phyloP scores from a whole-genome alignment of 2,113 vertebrate genomes.

The Ahaetulla prasina region DNA sequence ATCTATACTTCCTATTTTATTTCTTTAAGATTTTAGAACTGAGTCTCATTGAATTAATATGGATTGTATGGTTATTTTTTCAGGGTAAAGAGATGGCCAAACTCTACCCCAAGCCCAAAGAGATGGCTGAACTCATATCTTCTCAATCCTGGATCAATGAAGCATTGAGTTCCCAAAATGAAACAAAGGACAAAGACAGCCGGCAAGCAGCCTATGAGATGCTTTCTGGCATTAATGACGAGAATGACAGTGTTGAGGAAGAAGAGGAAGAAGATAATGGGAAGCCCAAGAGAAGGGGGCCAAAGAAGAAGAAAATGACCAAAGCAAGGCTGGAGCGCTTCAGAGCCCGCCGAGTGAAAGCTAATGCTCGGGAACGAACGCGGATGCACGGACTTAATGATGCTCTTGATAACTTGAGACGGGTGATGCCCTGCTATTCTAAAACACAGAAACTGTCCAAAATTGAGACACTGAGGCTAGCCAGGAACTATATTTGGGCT shows the following conservation, averaged over 20 bases:
- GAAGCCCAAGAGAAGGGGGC: constrained; percentile 88
- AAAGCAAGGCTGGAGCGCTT: constrained; percentile 91
- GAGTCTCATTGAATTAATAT: not conserved
- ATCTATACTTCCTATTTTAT: not conserved
- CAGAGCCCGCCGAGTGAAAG: constrained; percentile 84
- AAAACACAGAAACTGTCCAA: constrained; percentile 97
- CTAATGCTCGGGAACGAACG: constrained; percentile 90
- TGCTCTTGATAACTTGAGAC: constrained; percentile 86
- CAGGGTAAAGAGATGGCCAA: constrained; percentile 84
- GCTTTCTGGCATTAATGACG: constrained; percentile 70
- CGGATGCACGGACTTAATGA: constrained; percentile 96
- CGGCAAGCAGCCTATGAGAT: constrained; percentile 67
- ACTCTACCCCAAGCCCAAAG: constrained; percentile 69
- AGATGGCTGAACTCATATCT: constrained; percentile 78
- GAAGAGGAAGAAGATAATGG: constrained; percentile 73
- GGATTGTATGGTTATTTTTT: constrained; percentile 3
- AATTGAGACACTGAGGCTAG: constrained; percentile 91
- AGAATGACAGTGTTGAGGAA: constrained; percentile 74
- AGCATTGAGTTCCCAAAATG: constrained; percentile 73
- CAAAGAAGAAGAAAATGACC: constrained; percentile 98
- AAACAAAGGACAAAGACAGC: constrained; percentile 73
- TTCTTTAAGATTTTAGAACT: not conserved
- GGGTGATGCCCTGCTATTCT: constrained; percentile 97
- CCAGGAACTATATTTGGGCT: constrained; percentile 97
- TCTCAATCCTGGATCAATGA: constrained; percentile 81